Conservation (phyloP, 2,797 vertebrate genomes). For the Pogoniulus pusillus region DNA sequence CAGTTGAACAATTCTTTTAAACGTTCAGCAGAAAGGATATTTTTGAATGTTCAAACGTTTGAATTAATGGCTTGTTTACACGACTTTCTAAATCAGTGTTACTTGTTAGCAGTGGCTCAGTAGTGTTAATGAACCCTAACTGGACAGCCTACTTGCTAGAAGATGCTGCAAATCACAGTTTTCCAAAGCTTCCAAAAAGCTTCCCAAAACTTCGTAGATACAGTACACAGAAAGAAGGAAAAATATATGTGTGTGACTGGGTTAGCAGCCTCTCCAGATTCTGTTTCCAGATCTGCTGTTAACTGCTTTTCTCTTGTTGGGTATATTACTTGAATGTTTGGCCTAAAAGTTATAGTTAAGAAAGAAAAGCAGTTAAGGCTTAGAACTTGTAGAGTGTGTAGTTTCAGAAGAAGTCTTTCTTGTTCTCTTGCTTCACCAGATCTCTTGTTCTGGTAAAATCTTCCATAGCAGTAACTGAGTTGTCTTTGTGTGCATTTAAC, state of each 20-base stretch:
- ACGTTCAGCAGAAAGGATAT: neutral
- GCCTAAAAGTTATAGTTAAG: neutral
- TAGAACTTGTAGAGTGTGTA: neutral
- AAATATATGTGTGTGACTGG: rapidly evolving
- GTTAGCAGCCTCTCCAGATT: neutral
- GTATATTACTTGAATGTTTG: neutral
- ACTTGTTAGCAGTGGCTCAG: neutral
- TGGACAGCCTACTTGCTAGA: neutral
- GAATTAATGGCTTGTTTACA: neutral
- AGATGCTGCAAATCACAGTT: neutral
- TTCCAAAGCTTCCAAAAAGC: neutral
- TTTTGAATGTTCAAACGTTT: neutral
- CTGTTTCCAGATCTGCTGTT: neutral
- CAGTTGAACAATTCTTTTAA: neutral
- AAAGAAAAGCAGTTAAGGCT: neutral
- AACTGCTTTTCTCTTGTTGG: neutral
- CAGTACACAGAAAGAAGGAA: neutral
- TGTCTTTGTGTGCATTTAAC: neutral
- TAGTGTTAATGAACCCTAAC: neutral
- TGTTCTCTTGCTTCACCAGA: neutral
- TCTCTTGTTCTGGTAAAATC: neutral
- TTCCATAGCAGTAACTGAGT: neutral
- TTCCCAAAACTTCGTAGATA: neutral
- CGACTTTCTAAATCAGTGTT: neutral
- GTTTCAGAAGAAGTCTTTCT: neutral